Conservation (phyloP, 1,140 invertebrate genomes). For the Ephestia elutella region DNA sequence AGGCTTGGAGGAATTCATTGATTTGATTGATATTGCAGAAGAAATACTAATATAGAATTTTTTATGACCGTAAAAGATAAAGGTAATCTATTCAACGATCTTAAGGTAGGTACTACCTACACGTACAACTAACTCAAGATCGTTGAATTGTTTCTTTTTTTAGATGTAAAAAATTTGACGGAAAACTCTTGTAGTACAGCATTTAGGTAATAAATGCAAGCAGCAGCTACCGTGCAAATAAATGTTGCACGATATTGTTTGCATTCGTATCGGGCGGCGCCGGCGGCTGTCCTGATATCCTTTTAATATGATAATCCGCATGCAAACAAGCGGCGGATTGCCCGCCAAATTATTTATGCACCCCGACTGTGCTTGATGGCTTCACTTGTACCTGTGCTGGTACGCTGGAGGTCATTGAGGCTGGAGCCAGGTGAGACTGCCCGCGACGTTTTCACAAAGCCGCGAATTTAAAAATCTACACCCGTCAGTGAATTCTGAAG, state of each 20-base stretch:
- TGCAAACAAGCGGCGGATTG: slow-evolving; percentile 69
- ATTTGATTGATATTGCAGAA: no score
- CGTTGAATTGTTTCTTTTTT: no score
- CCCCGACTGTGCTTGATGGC: slow-evolving; percentile 55
- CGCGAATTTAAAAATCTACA: slow-evolving; percentile 30
- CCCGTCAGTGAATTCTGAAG: not conserved
- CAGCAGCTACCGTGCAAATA: slow-evolving; percentile 28
- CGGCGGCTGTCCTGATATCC: slow-evolving; percentile 61
- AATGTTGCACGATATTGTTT: slow-evolving; percentile 69
- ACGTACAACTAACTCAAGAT: no score
- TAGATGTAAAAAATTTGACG: no score
- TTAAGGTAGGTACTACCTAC: no score
- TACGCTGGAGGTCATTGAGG: slow-evolving; percentile 31
- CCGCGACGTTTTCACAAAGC: slow-evolving; percentile 35
- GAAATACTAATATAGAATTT: no score
- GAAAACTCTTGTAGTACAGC: no score
- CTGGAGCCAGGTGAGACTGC: slow-evolving; percentile 41
- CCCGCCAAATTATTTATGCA: slow-evolving; percentile 70
- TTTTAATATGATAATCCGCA: slow-evolving; percentile 73
- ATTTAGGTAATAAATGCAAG: no score
- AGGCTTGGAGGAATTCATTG: no score
- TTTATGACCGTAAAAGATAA: no score
- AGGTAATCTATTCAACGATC: no score
- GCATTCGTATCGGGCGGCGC: slow-evolving; percentile 60
- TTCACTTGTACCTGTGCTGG: slow-evolving; percentile 33